These are phyloP conservation scores for Ceratoteleas bidentatus DNA, from an alignment of 1,140 invertebrate genomes.

Conservation along the genomic window DNA sequence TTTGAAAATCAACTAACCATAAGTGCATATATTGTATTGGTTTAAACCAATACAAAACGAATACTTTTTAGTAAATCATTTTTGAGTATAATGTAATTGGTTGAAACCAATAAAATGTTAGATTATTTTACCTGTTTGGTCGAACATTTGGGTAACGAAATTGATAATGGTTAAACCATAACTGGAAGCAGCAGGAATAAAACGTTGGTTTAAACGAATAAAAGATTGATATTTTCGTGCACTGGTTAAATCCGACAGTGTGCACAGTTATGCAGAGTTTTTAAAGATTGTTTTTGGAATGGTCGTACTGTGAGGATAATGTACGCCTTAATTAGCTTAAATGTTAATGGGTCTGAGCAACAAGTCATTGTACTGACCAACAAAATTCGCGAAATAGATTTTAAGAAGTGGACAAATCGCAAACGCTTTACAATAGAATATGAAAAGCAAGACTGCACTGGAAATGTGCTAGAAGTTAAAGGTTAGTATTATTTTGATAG, in stretches of 20 bases:
- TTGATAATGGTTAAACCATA: too few relatives aligned
- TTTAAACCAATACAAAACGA: neutral
- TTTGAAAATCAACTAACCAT: neutral
- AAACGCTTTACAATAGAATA: neutral
- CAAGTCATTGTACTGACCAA: neutral
- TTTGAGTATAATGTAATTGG: neutral
- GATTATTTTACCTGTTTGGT: too few relatives aligned
- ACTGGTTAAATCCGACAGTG: neutral
- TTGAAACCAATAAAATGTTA: neutral
- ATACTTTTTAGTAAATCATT: neutral
- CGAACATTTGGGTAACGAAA: too few relatives aligned
- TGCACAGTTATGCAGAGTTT: neutral
- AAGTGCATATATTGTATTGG: neutral
- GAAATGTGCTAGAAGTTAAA: neutral
- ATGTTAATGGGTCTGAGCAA: neutral
- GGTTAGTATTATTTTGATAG: neutral
- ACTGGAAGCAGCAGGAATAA: too few relatives aligned
- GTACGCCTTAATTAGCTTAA: constrained; percentile 1
- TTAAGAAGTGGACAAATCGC: neutral
- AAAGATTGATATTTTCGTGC: too few relatives aligned
- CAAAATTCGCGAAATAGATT: neutral
- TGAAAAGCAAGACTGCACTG: neutral
- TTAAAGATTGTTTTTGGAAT: neutral
- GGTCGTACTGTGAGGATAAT: neutral
- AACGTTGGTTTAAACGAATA: too few relatives aligned